phyloP scores from a whole-genome alignment of 2,888 invertebrate species.

The Pinctada fucata region DNA sequence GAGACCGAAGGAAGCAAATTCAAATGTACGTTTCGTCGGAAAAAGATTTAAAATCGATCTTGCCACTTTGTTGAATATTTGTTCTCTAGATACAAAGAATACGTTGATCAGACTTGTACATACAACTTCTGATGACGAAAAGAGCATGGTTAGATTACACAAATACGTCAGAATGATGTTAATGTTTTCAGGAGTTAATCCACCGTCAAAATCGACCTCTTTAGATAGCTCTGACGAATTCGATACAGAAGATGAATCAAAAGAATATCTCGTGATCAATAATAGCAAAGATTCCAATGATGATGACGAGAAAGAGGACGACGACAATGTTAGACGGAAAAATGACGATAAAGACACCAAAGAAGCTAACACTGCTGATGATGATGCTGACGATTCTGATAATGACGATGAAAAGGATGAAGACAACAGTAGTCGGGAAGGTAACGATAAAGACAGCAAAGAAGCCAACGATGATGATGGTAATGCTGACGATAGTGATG shows the following conservation, averaged over 20 bases:
- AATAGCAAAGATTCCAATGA: neutral
- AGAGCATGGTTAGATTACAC: slow-evolving; percentile 14
- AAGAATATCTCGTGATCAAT: neutral
- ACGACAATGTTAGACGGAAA: slow-evolving; percentile 1
- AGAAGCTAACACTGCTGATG: neutral
- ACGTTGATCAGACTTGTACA: slow-evolving; percentile 12
- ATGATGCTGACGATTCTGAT: neutral
- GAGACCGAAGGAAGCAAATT: neutral
- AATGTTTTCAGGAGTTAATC: neutral
- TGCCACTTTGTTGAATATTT: slow-evolving; percentile 7
- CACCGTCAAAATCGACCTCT: neutral
- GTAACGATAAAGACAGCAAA: too few species aligned
- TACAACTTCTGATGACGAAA: slow-evolving; percentile 12
- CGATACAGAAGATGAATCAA: slow-evolving; percentile 4
- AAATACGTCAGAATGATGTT: slow-evolving; percentile 20
- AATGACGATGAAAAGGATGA: too few species aligned
- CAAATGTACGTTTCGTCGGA: neutral
- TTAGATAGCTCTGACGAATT: neutral
- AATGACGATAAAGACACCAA: slow-evolving; percentile 4
- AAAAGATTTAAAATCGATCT: slow-evolving; percentile 15
- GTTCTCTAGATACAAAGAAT: slow-evolving; percentile 17
- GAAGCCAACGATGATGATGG: too few species aligned
- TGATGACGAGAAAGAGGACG: neutral
- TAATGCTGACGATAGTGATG: too few species aligned
- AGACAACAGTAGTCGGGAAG: too few species aligned